Evolutionary conservation across 1,140 invertebrate species (phyloP), one percentile per base, ranked within the genome.

Genomic region (Mya arenaria): DNA sequence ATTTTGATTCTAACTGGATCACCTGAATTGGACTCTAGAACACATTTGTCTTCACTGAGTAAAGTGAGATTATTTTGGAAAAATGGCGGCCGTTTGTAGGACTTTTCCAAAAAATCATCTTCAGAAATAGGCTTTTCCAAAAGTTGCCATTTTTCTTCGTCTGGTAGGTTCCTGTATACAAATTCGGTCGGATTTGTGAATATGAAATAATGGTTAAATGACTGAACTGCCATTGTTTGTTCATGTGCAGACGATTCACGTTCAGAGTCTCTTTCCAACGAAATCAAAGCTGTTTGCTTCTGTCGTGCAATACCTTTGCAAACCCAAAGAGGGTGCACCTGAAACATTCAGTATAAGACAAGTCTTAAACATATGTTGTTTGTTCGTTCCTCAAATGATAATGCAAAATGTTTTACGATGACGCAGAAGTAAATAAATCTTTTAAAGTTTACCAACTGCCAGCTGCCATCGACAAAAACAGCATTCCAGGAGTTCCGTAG

Each of bases 141-240:
- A n/a, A 84, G 41, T 56, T 84, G 82, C 82, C 82, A 84, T 48
- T 65, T 78, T 58, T 63, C 25, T 19, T 84, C 82, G 60, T 84
- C 75, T n/a, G 82, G 82, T 19, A 79, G 74, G 39, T 63, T 79
- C 44, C 77, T 69, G 37, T 79, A 68, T n/a, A 84, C 73, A 52
- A 84, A 84, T 58, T 80, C 44, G 36, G 79, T 69, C 6, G 82
- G 82, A 19, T 84, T 84, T 17, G 75, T 68, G n/a, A 74, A 79
- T n/a, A 84, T 80, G 39, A 74, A 84, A 56, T 74, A 72, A 5
- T 78, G 63, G 28, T 79, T 78, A 37, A 56, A 79, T 23, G 82
- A 56, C 6, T 44, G 55, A 0, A 80, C 34, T 28, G 69, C n/a
- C n/a, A n/a, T n/a, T n/a, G n/a, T n/a, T n/a, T n/a, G n/a, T n/a